Evolutionary conservation across 2,888 invertebrate genomes (phyloP).

Genomic region (Listrodromus nycthemerus): DNA sequence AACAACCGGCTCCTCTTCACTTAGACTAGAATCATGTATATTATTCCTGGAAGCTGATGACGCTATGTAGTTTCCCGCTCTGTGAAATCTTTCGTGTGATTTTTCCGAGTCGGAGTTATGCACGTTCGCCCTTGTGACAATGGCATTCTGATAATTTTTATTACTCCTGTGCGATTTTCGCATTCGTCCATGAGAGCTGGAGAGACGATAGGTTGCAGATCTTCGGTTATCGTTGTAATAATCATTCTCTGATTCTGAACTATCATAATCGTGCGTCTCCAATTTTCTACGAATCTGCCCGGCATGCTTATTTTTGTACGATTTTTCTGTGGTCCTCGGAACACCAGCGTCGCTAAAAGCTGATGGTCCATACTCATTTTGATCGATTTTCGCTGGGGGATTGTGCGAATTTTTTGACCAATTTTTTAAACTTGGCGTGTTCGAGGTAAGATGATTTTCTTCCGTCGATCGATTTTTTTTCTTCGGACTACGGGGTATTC

Average conservation of each 20-base stretch:
- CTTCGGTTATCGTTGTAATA: conserved; percentile 36
- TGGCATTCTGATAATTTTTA: conserved; percentile 10
- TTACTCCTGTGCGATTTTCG: conserved; percentile 18
- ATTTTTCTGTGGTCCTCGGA: conserved; percentile 12
- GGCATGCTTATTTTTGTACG: background rate
- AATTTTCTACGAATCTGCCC: conserved; percentile 51
- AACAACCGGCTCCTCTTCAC: conserved; percentile 35
- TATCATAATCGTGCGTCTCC: conserved; percentile 57
- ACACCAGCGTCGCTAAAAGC: background rate
- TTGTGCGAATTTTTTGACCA: background rate
- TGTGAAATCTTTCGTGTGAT: background rate
- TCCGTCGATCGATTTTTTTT: background rate
- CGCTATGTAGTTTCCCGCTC: background rate
- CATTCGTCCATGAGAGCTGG: conserved; percentile 14
- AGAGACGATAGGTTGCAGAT: background rate
- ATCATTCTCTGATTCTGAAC: conserved; percentile 63
- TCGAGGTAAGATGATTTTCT: background rate
- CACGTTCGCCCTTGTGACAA: background rate
- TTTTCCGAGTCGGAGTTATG: conserved; percentile 9
- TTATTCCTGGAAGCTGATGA: background rate
- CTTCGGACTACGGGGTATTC: background rate
- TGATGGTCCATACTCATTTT: background rate
- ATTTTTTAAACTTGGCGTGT: conserved; percentile 7
- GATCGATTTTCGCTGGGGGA: background rate
- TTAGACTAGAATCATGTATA: conserved; percentile 28